Evolutionary conservation across 1,140 invertebrate genomes (phyloP).

Genomic region (Parasteatoda tepidariorum): DNA sequence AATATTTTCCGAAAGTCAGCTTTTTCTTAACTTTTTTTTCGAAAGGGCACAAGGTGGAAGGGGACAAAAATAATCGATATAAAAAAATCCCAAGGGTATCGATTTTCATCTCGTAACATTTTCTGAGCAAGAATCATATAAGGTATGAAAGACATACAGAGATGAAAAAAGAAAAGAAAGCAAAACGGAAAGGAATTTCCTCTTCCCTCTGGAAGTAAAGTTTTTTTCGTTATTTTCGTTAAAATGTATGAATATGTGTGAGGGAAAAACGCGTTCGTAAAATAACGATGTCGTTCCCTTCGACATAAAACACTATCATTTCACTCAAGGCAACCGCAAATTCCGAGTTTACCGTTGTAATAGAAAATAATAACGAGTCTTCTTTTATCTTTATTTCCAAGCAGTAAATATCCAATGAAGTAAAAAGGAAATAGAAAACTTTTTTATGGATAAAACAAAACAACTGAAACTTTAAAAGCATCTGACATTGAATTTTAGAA

Average conservation of each 20-base stretch:
- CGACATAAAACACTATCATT: conserved; percentile 14
- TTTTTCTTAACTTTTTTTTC: neutral
- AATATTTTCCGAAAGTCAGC: conserved; percentile 33
- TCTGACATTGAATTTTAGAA: no score
- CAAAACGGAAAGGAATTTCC: neutral
- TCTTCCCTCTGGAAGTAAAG: neutral
- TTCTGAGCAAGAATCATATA: conserved; percentile 21
- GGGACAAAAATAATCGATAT: conserved; percentile 19
- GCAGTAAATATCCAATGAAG: no score
- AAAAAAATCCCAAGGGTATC: neutral
- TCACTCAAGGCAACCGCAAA: neutral
- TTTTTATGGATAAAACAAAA: no score
- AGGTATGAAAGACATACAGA: neutral
- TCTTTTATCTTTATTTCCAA: no score
- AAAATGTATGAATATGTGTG: conserved; percentile 19
- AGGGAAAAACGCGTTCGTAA: neutral
- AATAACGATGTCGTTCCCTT: conserved; percentile 4
- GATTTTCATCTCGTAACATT: neutral
- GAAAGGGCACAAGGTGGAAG: no score
- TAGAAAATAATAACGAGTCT: no score
- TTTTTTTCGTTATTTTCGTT: neutral
- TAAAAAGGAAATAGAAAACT: no score
- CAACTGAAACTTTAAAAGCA: no score
- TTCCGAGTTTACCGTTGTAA: neutral
- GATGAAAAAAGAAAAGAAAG: neutral